Conservation (phyloP, 92 coral and sea anemone genomes). For the Epizoanthus ramosus region DNA sequence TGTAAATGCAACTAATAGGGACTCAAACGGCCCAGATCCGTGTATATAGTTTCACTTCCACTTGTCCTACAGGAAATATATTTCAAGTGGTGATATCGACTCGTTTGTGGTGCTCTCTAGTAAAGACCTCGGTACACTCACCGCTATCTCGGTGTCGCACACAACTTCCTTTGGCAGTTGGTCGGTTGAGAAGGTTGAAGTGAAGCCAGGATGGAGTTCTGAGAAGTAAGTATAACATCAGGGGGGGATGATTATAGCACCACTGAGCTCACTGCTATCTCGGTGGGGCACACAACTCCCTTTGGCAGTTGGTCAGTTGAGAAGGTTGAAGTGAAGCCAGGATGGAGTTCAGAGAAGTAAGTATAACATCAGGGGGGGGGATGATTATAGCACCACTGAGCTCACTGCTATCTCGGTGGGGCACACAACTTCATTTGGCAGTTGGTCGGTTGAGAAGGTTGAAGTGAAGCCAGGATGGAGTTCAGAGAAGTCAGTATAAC, state of each 20-base stretch:
- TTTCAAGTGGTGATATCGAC: slow-evolving; percentile 15
- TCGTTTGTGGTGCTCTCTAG: not conserved
- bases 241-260: no score
- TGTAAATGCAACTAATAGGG: no score
- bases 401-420: slow-evolving; percentile 25
- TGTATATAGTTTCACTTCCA: no score
- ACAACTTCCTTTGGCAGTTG: no score
- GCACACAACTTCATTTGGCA: not conserved
- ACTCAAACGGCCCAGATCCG: no score
- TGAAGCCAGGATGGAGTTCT: no score
- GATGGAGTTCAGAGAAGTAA: slow-evolving; percentile 8
- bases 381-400: no score
- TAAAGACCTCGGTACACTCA: not conserved
- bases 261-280: no score
- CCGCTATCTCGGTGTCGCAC: no score
- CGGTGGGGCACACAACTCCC: slow-evolving; percentile 17
- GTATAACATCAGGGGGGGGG: no score
- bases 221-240: no score
- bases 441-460: not conserved
- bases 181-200: no score
- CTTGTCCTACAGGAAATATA: not conserved
- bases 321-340: slow-evolving; percentile 17
- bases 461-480: slow-evolving; percentile 30
- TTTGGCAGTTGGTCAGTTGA: not conserved
- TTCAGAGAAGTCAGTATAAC: not conserved